Base-by-base conservation (phyloP, 1,140 invertebrate genomes). In the Achatina immaculata region DNA sequence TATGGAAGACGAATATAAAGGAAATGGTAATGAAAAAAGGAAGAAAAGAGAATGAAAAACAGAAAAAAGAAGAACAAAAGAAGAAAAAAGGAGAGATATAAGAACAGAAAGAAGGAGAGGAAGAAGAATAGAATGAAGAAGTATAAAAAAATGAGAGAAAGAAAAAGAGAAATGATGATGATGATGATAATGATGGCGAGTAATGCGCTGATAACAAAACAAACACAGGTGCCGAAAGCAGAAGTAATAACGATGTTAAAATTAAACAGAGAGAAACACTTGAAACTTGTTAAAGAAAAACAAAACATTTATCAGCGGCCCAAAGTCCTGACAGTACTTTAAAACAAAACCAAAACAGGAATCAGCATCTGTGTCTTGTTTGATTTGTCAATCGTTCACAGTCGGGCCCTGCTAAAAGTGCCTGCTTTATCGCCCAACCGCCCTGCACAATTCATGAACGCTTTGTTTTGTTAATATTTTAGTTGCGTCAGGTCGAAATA, bases 11-110 rank as follows among this genome's bases (percentile, higher is more conserved):
- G 40, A 40, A 72, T 28, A 36, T 24, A 36, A 38, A 72, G 38
- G 40, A 38, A 72, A 40, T 36, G 38, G 40, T 24, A 72, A 14
- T 9, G 38, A 34, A 38, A 9, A 40, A 19, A 34, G 14, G 7
- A 72, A 40, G 40, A 38, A 72, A 40, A 75, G 36, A 36, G 36
- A 75, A 14, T 45, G 40, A 76, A 48, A 76, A 55, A 76, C 43
- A 76, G 40, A 58, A 55, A 58, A 42, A 76, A 55, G 55, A 55
- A 76, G 48, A 58, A 55, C 34, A 55, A 58, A 42, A 58, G n/a
- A 36, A n/a, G 28, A 42, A 76, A 55, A 58, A 55, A 58, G 48
- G 58, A 55, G 55, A 55, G 58, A 42, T 34, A 55, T 36, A 55
- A 73, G 71, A 73, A 45, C 11, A 45, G 34, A 34, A 76, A 55